Evolutionary conservation across 2,888 invertebrate genomes (phyloP).

Genomic region (Dolomedes plantarius): DNA sequence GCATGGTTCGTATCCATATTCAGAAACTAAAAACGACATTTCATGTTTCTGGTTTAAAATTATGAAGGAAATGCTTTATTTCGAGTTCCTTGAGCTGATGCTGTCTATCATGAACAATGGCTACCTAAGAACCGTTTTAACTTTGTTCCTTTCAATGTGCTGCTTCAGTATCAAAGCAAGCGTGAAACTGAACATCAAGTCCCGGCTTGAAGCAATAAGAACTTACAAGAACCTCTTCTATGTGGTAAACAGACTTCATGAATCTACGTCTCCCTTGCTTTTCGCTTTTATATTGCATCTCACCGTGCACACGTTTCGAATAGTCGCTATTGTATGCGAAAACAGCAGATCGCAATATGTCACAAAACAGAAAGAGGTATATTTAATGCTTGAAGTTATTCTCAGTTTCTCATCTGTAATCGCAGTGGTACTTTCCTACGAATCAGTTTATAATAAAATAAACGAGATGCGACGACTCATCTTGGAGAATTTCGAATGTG

Average conservation of each 20-base stretch:
- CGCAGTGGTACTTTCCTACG: background rate
- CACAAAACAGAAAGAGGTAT: background rate
- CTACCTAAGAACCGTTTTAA: background rate
- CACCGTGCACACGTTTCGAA: background rate
- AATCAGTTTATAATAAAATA: background rate
- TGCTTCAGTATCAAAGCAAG: background rate
- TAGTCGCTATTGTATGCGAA: background rate
- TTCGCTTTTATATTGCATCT: background rate
- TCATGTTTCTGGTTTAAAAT: background rate
- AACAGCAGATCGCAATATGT: background rate
- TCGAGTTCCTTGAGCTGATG: no score
- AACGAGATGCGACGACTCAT: background rate
- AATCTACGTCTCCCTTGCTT: background rate
- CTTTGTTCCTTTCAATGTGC: background rate
- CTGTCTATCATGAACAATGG: background rate
- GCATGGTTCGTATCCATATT: no score
- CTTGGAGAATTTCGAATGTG: background rate
- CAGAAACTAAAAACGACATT: background rate
- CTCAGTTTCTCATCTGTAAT: background rate
- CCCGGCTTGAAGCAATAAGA: background rate
- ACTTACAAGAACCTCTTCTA: background rate
- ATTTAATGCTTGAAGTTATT: background rate
- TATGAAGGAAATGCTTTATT: background rate
- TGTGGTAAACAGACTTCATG: background rate
- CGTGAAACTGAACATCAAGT: background rate